Evolutionary conservation across 1,140 invertebrate species (phyloP), one percentile per base, ranked within the genome.

Genomic region (Sinonovacula constricta): DNA sequence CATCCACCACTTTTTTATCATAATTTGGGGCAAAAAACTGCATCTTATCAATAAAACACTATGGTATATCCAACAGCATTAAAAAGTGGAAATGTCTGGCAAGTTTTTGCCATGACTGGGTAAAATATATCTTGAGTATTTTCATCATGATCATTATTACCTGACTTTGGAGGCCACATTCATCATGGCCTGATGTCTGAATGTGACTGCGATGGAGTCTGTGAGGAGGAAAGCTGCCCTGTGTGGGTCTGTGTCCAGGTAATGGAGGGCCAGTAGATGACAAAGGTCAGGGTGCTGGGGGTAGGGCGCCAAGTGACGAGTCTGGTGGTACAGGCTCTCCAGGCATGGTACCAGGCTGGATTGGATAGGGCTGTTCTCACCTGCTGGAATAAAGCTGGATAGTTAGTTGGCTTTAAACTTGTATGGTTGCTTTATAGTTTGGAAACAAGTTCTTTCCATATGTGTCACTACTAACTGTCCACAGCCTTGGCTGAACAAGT

Each of bases 151-250:
- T n/a, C n/a, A n/a, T n/a, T n/a, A n/a, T n/a, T 79, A 88, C 87
- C 85, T 87, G 26, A 85, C 84, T 79, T 85, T 86, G 24, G 53
- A 81, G 18, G 70, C 60, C 10, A 72, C 53, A 51, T 84, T 84
- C 0, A 83, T 30, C 22, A 85, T 54, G 15, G 80, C 63, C 49
- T 82, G 82, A 69, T 88, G 87, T 59, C 87, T 77, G 36, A 88
- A 83, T 26, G 86, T 86, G 12, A 88, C 77, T 60, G 86, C 83
- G 12, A 82, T 65, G 1, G 81, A 79, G 51, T 88, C 87, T 14
- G 67, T 72, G 1, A 88, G 79, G 53, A 84, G 81, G 60, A 83
- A 86, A 0, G 85, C 85, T 12, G 85, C 79, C 51, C 77, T 81
- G 3, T 57, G n/a, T 22, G 81, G 77, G 69, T 66, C 69, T 12